Base-by-base conservation (phyloP, 2,797 vertebrate genomes). In the Ceyx erithaca region DNA sequence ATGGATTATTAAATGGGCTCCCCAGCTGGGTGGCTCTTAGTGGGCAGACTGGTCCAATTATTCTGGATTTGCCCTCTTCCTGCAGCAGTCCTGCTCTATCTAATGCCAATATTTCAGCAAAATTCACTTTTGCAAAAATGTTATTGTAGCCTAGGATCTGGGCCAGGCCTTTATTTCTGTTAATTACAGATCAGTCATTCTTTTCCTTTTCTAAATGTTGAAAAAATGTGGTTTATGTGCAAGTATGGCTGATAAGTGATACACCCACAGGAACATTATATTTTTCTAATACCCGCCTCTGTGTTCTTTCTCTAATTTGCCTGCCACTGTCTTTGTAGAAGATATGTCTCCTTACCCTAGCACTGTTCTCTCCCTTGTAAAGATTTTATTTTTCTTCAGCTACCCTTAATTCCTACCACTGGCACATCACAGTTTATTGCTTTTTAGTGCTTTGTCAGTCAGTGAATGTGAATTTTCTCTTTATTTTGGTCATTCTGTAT, bases 121-220 rank as follows among this genome's bases (percentile, higher is more conserved):
- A 91, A 93, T 57, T 85, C 76, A 72, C 67, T 94, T 87, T 71
- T 90, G 43, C 79, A 66, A 40, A 76, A 69, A 69, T 71, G 62
- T 92, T 92, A 59, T 92, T 93, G 72, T 55, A 93, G 58, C 43
- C 88, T 85, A 66, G 84, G 72, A 89, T 89, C 86, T 72, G 81
- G 85, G 88, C 90, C 95, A 93, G 93, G 76, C 75, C 88, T 94
- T 90, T 92, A 93, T 90, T 94, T 94, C 93, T 91, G 71, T 77
- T 96, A 96, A 96, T 94, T 94, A 93, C 88, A 80, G 86, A 96
- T 95, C 95, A 94, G 72, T 94, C 96, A 94, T 92, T 80, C 93
- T 89, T 91, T 81, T 91, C 91, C 90, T 93, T 85, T 93, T 45
- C 84, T 78, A 63, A 89, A 92, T 93, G 88, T 94, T 94, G 75